phyloP scores from a whole-genome alignment of 1,140 invertebrate genomes.

The Lithobius niger region DNA sequence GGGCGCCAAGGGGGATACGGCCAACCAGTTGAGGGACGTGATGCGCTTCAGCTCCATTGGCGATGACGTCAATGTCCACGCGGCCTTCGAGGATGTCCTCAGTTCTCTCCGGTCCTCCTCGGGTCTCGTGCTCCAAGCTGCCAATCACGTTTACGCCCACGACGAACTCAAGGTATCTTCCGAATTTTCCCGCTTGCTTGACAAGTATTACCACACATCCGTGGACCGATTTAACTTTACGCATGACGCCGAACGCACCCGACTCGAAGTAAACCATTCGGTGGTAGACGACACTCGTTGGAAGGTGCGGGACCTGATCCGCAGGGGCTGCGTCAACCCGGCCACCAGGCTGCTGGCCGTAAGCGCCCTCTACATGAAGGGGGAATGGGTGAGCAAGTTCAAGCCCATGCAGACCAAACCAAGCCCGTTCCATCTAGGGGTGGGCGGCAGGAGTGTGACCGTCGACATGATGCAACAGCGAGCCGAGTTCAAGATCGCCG shows the following conservation, averaged over 20 bases:
- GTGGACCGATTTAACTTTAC: conserved; percentile 48
- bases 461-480: conserved; percentile 22
- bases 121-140: background rate
- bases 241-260: conserved; percentile 30
- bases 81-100: background rate
- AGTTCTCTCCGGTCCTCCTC: background rate
- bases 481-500: conserved; percentile 20
- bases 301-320: conserved; percentile 46
- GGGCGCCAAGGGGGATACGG: conserved; percentile 20
- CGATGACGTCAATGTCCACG: background rate
- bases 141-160: background rate
- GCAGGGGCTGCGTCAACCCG: background rate
- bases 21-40: conserved; percentile 9
- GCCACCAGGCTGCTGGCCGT: conserved; percentile 20
- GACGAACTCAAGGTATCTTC: background rate
- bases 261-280: conserved; percentile 53
- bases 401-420: conserved; percentile 30
- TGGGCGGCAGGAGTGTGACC: conserved; percentile 8
- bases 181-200: background rate
- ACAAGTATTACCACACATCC: conserved; percentile 42
- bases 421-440: conserved; percentile 23
- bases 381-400: conserved; percentile 24
- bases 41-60: background rate
- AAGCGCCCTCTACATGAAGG: conserved; percentile 32
- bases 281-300: conserved; percentile 51